Conservation (phyloP, 2,797 vertebrate species). For the Hylomyscus alleni region DNA sequence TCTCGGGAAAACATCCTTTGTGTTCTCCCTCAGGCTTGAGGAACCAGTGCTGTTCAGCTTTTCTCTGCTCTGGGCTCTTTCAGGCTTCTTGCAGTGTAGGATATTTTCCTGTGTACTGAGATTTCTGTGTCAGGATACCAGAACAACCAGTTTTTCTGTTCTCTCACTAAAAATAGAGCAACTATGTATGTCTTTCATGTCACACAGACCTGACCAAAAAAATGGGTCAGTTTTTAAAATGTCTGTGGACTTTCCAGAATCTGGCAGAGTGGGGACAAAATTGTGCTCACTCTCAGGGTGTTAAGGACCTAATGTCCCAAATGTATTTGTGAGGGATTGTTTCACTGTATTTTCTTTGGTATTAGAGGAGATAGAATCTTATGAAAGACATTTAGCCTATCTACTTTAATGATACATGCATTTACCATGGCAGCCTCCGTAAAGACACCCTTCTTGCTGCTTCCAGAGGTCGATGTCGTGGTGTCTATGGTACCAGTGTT, state of each 20-base stretch:
- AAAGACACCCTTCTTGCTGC: background rate
- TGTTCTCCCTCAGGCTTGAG: background rate
- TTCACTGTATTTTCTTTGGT: constrained; percentile 45
- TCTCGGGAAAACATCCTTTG: background rate
- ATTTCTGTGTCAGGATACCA: background rate
- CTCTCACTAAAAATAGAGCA: constrained; percentile 59
- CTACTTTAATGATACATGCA: constrained; percentile 57
- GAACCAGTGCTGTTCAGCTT: background rate
- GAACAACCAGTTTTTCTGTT: constrained; percentile 60
- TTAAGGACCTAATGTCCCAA: background rate
- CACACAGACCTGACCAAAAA: constrained; percentile 53
- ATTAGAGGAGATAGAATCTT: constrained; percentile 29
- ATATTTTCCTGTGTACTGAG: constrained; percentile 29
- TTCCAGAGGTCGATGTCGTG: background rate
- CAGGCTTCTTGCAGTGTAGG: background rate
- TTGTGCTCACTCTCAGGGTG: background rate
- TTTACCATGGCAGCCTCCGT: background rate
- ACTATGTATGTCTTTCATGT: constrained; percentile 1
- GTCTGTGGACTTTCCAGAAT: background rate
- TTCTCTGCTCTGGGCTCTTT: constrained; percentile 12
- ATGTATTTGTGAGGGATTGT: background rate
- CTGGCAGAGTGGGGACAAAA: background rate
- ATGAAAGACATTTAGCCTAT: constrained; percentile 1
- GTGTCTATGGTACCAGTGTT: background rate
- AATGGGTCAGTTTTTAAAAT: constrained; percentile 29